Evolutionary conservation across 2,888 invertebrate genomes (phyloP), one percentile per base, ranked within the genome.

Genomic region (Acleris holmiana): DNA sequence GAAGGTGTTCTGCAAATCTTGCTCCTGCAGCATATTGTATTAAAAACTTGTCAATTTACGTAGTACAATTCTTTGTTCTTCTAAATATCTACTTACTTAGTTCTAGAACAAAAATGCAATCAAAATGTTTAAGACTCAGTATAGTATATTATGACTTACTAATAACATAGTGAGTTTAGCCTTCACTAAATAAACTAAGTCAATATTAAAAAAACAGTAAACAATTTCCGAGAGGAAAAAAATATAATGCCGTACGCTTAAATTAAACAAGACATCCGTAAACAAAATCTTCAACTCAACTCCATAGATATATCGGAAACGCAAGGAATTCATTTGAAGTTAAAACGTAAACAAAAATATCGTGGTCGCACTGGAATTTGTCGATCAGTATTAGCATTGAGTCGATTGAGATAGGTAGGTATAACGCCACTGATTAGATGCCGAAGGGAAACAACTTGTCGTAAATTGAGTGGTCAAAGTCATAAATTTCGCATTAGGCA

Each of bases 1-100:
- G 51, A 47, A 57, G 63, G 63, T 63, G 46, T 21, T 13, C 57
- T 23, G 15, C 4, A 15, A 25, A 19, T 55, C 56, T 63, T 57
- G 46, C 57, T 46, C 63, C 56, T 63, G 62, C 46, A 63, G 15
- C 8, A 4, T 56, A 49, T 61, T 44, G 4, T 23, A 23, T 35
- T 35, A 40, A n/a, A 4, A 17, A 6, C 13, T 15, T 53, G 19
- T 19, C 8, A 53, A 19, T 15, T 53, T 15, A 7, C 18, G n/a
- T n/a, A 6, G 17, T 4, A 6, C 4, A 15, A 44, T 7, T 44
- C 44, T 17, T 44, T 7, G 4, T 17, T 44, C 8, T 44, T 7
- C 13, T 35, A 35, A 13, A 4, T 29, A 25, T 25, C 5, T 0
- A 23, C 0, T 23, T 5, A 25, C 8, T 2, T 25, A 25, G 25